Evolutionary conservation across 2,797 vertebrate genomes (phyloP), one percentile per base, ranked within the genome.

Genomic region (Fistularia tabacaria): DNA sequence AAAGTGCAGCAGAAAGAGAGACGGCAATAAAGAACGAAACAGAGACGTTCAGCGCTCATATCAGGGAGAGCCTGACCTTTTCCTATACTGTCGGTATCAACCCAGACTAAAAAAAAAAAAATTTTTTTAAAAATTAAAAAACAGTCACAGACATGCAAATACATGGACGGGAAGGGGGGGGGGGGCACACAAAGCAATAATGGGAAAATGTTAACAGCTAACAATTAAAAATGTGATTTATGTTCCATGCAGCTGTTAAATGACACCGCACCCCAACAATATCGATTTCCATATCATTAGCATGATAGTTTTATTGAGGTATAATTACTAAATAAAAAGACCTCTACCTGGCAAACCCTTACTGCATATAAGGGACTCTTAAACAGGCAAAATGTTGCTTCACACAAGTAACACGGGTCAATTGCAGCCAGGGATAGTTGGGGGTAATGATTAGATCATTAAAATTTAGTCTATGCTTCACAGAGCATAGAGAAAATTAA

Each of bases 361-460:
- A 92, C 92, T 89, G 87, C 91, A 83, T 93, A 92, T 92, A 93
- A 88, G 92, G 89, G 92, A 93, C 94, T 96, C 94, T 93, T 95
- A 95, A 95, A 93, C 85, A 90, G 92, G 93, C 92, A 94, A 93
- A 89, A 91, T 93, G 94, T 94, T 94, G 93, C 94, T 92, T 93
- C 93, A 92, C 92, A 90, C 91, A 91, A 94, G 93, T 93, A 95
- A 95, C 93, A 92, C 59, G 88, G 96, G 96, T 98, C 96, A 98
- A 96, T 96, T 96, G 95, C 94, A 94, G 93, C 92, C 92, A 74
- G 90, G 95, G 94, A 94, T 95, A 93, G 93, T 94, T 72, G 92
- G 92, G 85, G 84, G 88, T 98, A 98, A 98, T 99, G 96, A 98
- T 98, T 96, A 98, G 95, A 98, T 98, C 96, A 98, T 98, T 98